These are phyloP conservation scores for Vannuccia rotundouncinata DNA, from an alignment of 2,888 invertebrate species.

Conservation along the genomic window DNA sequence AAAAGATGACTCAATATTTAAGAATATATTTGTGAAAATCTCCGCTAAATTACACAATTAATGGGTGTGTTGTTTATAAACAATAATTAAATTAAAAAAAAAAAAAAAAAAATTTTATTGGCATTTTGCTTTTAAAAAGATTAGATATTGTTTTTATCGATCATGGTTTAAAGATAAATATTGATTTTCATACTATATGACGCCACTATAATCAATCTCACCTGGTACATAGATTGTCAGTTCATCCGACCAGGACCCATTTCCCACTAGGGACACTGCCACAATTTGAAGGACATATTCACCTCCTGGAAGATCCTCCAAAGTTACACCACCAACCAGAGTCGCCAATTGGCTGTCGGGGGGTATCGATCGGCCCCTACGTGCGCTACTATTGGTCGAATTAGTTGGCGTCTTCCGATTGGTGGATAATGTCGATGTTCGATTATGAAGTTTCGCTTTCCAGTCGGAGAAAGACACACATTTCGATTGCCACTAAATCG, in stretches of 20 bases:
- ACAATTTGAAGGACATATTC: conserved; percentile 73
- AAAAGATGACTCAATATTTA: no score
- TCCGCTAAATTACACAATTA: no score
- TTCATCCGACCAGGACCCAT: conserved; percentile 45
- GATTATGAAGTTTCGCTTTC: background rate
- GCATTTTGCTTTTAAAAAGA: no score
- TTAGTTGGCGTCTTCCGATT: no score
- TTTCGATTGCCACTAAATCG: background rate
- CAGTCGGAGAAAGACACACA: background rate
- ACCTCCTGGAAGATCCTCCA: conserved; percentile 57
- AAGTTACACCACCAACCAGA: background rate
- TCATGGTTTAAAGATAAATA: no score
- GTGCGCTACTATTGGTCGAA: background rate
- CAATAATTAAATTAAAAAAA: no score
- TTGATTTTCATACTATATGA: no score
- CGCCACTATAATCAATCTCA: no score
- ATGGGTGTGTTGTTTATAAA: no score
- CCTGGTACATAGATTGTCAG: background rate
- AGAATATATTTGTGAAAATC: no score
- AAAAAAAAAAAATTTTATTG: no score
- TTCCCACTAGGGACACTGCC: conserved; percentile 71
- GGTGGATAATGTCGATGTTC: background rate
- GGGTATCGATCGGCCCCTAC: background rate
- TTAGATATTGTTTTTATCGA: no score
- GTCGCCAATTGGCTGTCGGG: background rate